Base-by-base conservation (phyloP, 2,113 vertebrate species). In the Microcebus lehilahytsara region DNA sequence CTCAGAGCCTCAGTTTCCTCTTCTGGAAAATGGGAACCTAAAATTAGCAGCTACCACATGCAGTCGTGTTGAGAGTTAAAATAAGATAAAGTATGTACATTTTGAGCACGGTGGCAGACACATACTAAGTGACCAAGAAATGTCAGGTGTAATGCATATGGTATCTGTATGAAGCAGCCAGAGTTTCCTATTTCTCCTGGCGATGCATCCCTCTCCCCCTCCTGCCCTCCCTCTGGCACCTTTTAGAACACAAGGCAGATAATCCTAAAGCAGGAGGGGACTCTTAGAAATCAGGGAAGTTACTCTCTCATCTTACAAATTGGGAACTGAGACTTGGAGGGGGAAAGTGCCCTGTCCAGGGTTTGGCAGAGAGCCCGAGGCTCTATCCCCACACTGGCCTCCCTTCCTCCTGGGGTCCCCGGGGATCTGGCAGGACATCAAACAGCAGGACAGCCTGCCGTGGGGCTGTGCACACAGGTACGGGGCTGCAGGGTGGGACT, bases 121-220 rank as follows among this genome's bases (percentile, higher is more conserved):
- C 8, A 3, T 0, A 6, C 10, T 23, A 34, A 78, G 53, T 42
- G 79, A 12, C 62, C 19, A 9, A 27, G 37, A 66, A 79, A 34
- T 16, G 8, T 3, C 10, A 13, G 17, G 86, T 30, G 0, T 64
- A 19, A 51, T 32, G 4, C 40, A 58, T 20, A n/a, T 0, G 13
- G 11, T 2, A 0, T 58, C 64, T 56, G 2, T 12, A 37, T 0
- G 78, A 88, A 89, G n/a, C 1, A 30, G 62, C 27, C n/a, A 85
- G 40, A 12, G 12, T 30, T n/a, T 62, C 10, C 75, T 69, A 5
- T 72, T 9, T 37, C 60, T 83, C 32, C 62, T 40, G 16, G 42
- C 0, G 16, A 32, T 4, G 3, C 9, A 37, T 2, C 51, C 32
- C 4, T 22, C 51, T 34, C 8, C 32, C 27, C 2, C 49, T 23